Percentiles rank a stretch among this genome's conserved stretches.
Evolutionary conservation across 2,888 invertebrate species (phyloP).

Genomic region (Mechanitis messenoides): DNA sequence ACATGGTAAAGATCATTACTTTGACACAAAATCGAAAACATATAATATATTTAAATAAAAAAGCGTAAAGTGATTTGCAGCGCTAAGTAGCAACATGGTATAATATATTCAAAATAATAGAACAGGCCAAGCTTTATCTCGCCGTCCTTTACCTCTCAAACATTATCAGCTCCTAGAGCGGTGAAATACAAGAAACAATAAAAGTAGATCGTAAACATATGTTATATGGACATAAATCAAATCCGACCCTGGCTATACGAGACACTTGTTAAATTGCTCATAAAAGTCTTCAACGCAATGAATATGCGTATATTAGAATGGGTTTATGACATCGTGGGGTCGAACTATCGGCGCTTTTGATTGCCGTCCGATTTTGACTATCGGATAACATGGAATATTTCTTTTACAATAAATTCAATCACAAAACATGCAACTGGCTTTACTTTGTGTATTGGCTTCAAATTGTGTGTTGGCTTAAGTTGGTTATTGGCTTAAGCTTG

Average conservation of each 20-base stretch:
- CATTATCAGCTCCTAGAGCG: constrained; percentile 58
- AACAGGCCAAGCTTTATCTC: constrained; percentile 26
- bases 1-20: too few relatives aligned
- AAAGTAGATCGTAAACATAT: constrained; percentile 58
- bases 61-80: too few relatives aligned
- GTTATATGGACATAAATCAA: constrained; percentile 68
- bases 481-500: too few relatives aligned
- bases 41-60: too few relatives aligned
- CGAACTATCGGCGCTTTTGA: constrained; percentile 46
- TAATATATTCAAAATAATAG: constrained; percentile 18
- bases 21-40: too few relatives aligned
- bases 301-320: constrained; percentile 61
- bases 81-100: too few relatives aligned
- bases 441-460: not conserved
- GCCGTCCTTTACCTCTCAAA: constrained; percentile 41
- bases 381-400: constrained; percentile 3
- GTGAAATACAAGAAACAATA: constrained; percentile 65
- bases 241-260: constrained; percentile 47
- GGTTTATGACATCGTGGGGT: constrained; percentile 49
- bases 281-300: constrained; percentile 65
- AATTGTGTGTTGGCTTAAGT: too few relatives aligned
- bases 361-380: constrained; percentile 34
- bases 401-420: not conserved
- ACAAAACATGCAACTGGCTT: constrained; percentile 4
- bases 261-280: constrained; percentile 70